phyloP scores from a whole-genome alignment of 2,113 vertebrate species.

The Hystrix brachyura region DNA sequence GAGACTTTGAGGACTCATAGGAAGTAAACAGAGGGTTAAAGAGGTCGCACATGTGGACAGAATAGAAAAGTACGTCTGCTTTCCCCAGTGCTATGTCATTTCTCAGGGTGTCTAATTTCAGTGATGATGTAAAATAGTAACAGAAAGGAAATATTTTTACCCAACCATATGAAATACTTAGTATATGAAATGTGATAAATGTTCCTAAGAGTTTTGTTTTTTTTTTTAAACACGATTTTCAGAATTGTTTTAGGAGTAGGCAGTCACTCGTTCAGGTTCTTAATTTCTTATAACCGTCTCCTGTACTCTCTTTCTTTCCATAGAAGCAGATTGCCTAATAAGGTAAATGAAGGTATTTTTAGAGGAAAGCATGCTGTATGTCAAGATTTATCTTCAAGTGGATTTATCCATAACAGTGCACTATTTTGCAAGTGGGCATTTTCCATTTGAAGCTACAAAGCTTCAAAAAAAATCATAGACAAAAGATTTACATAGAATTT shows the following conservation, averaged over 20 bases:
- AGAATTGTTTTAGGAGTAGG: not conserved
- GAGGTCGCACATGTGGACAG: not conserved
- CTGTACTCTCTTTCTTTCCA: not conserved
- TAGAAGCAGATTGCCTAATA: not conserved
- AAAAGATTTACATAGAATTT: not conserved
- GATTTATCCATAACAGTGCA: not conserved
- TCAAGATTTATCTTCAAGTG: not conserved
- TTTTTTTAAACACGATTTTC: not conserved
- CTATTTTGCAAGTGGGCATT: not conserved
- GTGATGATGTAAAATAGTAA: not conserved
- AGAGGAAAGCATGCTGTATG: not conserved
- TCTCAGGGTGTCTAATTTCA: not conserved
- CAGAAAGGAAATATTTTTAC: not conserved
- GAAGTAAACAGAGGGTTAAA: slow-evolving; percentile 23
- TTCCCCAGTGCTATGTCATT: not conserved
- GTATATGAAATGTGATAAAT: not conserved
- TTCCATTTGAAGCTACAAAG: not conserved
- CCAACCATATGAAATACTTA: not conserved
- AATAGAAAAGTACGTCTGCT: not conserved
- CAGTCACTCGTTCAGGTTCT: not conserved
- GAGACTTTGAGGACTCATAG: not conserved
- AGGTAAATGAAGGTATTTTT: not conserved
- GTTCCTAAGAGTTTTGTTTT: not conserved
- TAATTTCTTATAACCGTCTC: not conserved
- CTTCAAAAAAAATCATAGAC: not conserved